These are phyloP conservation scores for Hermetia illucens DNA, from an alignment of 1,140 invertebrate species.

Conservation along the genomic window DNA sequence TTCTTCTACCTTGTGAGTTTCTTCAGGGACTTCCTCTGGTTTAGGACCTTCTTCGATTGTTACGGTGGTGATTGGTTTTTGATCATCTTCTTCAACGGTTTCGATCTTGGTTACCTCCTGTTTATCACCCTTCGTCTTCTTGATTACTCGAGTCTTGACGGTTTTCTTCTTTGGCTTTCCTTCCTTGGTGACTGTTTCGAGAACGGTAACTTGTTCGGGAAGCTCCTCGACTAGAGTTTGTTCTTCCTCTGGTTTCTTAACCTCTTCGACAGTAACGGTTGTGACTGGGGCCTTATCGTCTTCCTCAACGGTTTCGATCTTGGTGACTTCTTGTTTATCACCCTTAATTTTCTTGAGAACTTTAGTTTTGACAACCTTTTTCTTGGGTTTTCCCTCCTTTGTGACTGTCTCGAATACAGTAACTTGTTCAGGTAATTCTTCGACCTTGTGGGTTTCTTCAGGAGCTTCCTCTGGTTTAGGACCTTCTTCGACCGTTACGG, in stretches of 20 bases:
- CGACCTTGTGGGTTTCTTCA: conserved; percentile 11
- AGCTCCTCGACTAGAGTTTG: conserved; percentile 2
- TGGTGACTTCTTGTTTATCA: conserved; percentile 11
- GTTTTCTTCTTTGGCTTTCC: conserved; percentile 17
- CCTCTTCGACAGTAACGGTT: conserved; percentile 11
- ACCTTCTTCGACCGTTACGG: conserved; percentile 14
- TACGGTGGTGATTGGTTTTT: conserved; percentile 12
- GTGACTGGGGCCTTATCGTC: conserved; percentile 22
- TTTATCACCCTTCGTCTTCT: conserved; percentile 19
- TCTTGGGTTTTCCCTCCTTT: conserved; percentile 8
- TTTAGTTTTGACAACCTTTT: conserved; percentile 5
- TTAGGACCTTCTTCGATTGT: conserved; percentile 14
- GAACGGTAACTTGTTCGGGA: conserved; percentile 9
- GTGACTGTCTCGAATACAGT: conserved; percentile 7
- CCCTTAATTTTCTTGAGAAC: conserved; percentile 7
- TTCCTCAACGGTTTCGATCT: conserved; percentile 13
- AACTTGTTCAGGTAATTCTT: conserved; percentile 29
- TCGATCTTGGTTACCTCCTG: conserved; percentile 24
- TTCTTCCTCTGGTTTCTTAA: conserved; percentile 8
- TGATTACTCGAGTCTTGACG: conserved; percentile 14
- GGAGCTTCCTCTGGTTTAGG: conserved; percentile 15
- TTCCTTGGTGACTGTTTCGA: conserved; percentile 8
- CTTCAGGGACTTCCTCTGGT: conserved; percentile 8
- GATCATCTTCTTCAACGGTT: conserved; percentile 14
- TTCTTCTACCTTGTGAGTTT: conserved; percentile 20